These are phyloP conservation scores for Tetragnatha versicolor DNA, from an alignment of 1,140 invertebrate genomes.

Conservation along the genomic window DNA sequence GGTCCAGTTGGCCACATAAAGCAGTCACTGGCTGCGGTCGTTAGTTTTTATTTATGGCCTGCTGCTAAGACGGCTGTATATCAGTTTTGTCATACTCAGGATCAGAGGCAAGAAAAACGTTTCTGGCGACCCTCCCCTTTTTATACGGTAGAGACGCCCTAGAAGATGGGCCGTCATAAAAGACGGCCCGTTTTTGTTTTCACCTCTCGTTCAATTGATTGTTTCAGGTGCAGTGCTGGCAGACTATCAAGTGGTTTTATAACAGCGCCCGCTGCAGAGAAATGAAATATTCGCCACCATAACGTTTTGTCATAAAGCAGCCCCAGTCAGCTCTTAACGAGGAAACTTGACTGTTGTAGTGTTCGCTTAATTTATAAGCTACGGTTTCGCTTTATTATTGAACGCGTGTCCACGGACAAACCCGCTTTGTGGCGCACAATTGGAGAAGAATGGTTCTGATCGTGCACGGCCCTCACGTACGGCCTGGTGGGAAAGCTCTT, in stretches of 20 bases:
- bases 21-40: constrained; percentile 43
- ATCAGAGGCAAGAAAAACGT: constrained; percentile 39
- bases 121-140: constrained; percentile 44
- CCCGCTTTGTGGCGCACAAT: constrained; percentile 41
- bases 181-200: constrained; percentile 46
- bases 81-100: constrained; percentile 55
- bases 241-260: constrained; percentile 55
- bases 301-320: constrained; percentile 55
- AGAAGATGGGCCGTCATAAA: constrained; percentile 48
- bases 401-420: constrained; percentile 45
- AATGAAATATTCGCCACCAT: constrained; percentile 55
- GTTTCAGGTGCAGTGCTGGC: constrained; percentile 50
- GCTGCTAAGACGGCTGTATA: constrained; percentile 47
- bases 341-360: constrained; percentile 47
- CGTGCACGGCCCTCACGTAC: constrained; percentile 33
- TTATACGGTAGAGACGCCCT: constrained; percentile 44
- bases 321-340: constrained; percentile 51
- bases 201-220: constrained; percentile 52
- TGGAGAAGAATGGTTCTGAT: constrained; percentile 29
- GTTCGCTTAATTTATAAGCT: constrained; percentile 55
- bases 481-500: constrained; percentile 41
- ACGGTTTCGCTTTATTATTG: constrained; percentile 53
- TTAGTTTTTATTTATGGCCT: constrained; percentile 55
- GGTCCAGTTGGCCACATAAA: constrained; percentile 43
- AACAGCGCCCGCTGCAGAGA: constrained; percentile 15